A percentile compares a stretch with the other conserved stretches of the same genome.
Evolutionary conservation across 2,888 invertebrate genomes (phyloP).

Genomic region (Notodonta ziczac): DNA sequence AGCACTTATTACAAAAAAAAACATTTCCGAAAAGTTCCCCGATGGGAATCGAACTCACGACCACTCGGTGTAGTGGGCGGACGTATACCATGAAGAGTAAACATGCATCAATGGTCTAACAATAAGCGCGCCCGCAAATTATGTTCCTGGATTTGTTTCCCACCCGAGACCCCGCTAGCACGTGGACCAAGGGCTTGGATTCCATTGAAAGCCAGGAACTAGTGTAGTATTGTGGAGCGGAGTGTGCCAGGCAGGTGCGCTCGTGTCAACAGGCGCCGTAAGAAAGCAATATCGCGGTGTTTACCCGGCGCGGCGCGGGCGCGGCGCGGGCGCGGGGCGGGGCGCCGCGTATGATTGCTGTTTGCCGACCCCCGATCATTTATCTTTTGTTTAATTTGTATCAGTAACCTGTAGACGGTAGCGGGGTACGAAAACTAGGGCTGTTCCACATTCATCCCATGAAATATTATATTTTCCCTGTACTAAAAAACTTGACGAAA

Average conservation of each 20-base stretch:
- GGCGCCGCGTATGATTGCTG: conserved; percentile 15
- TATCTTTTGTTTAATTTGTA: conserved; percentile 25
- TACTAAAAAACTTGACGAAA: too few relatives aligned
- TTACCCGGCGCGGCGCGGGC: neutral
- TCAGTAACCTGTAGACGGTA: conserved; percentile 11
- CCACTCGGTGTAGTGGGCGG: too few relatives aligned
- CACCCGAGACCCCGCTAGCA: too few relatives aligned
- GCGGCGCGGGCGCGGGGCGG: neutral
- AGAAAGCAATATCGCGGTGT: conserved; percentile 23
- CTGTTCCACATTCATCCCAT: neutral
- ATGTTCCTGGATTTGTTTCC: too few relatives aligned
- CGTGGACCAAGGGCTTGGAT: neutral
- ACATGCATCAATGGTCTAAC: too few relatives aligned
- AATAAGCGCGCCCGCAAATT: too few relatives aligned
- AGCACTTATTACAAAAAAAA: too few relatives aligned
- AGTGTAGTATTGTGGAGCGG: neutral
- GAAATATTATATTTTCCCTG: too few relatives aligned
- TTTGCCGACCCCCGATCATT: conserved; percentile 18
- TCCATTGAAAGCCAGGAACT: neutral
- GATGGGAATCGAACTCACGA: too few relatives aligned
- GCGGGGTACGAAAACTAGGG: neutral
- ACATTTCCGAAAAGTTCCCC: too few relatives aligned
- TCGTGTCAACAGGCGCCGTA: conserved; percentile 15
- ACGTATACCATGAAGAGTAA: too few relatives aligned
- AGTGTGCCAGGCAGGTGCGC: conserved; percentile 12